Base-by-base conservation (phyloP, 2,888 invertebrate species). In the Tetanocera ferruginea region DNA sequence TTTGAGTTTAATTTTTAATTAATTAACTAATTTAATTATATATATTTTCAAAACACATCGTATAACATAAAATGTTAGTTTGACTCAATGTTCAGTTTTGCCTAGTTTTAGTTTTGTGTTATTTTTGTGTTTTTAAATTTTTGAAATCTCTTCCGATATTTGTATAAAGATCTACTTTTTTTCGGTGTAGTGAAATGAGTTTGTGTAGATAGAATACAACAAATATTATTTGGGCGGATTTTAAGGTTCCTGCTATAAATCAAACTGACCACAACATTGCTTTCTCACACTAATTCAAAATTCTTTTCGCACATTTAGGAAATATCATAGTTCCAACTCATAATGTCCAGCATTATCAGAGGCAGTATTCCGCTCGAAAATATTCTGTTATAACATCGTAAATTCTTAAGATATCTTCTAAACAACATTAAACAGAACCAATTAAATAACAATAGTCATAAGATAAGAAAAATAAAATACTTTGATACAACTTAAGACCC, bases 271-370 rank as follows among this genome's bases (percentile, higher is more conserved):
- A 5, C n/a, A 64, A 5, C 64, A 31, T 23, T 55, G 9, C n/a
- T 55, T 23, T 19, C 23, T 67, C 34, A 69, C 6, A 67, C 49
- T 69, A 69, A 69, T 69, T 3, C 28, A 57, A 72, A 57, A 70
- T 67, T 34, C 28, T 49, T 76, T 66, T 34, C 49, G 23, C 43
- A 28, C 23, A 64, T 80, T 78, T 86, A 87, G 88, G 87, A 84
- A 87, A 86, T 83, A 85, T 88, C 84, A 80, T 88, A 85, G 81
- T 87, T 82, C 88, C 88, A 84, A 83, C 87, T 78, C 89, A 88
- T 85, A 89, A 89, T 86, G 86, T 89, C 77, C 89, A 89, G 80
- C 89, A 89, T 84, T 89, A 88, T 89, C 89, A 89, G 85, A 88
- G 89, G 85, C 88, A 89, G 84, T 89, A 86, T 84, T 84, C 88